phyloP scores from a whole-genome alignment of 2,888 invertebrate species.

The Anarsia innoxiella region DNA sequence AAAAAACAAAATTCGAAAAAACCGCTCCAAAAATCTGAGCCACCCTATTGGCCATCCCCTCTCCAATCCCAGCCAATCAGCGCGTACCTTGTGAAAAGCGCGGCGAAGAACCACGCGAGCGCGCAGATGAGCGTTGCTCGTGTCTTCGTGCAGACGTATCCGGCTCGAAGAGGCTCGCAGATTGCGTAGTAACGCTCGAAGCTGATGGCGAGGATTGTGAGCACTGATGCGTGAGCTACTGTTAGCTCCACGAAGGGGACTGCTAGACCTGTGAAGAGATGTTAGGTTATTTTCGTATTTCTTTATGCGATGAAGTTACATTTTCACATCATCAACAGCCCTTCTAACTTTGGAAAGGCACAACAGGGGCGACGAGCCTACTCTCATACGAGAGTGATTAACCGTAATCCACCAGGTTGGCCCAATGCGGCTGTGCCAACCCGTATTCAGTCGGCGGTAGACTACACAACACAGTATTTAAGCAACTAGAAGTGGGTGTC shows the following conservation, averaged over 20 bases:
- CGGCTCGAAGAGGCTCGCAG: slow-evolving; percentile 92
- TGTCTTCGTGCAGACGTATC: slow-evolving; percentile 91
- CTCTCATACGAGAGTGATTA: too few relatives aligned
- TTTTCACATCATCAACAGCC: too few relatives aligned
- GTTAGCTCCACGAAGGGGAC: slow-evolving; percentile 94
- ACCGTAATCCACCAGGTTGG: too few relatives aligned
- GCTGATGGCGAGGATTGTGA: slow-evolving; percentile 94
- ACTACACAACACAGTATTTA: too few relatives aligned
- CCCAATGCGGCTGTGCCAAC: too few relatives aligned
- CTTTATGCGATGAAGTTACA: neutral
- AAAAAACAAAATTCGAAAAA: neutral
- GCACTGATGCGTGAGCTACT: slow-evolving; percentile 92
- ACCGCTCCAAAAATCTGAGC: neutral
- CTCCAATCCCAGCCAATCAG: slow-evolving; percentile 1
- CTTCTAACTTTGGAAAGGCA: too few relatives aligned
- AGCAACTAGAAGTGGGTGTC: too few relatives aligned
- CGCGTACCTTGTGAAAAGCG: slow-evolving; percentile 92
- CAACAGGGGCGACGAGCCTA: too few relatives aligned
- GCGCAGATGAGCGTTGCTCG: slow-evolving; percentile 88
- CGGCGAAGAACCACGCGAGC: slow-evolving; percentile 88
- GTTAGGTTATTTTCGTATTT: neutral
- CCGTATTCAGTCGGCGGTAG: too few relatives aligned
- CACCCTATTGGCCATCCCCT: slow-evolving; percentile 1
- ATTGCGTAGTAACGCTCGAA: slow-evolving; percentile 93
- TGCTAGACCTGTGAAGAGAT: slow-evolving; percentile 83